Evolutionary conservation across 2,888 invertebrate genomes (phyloP), one percentile per base, ranked within the genome.

Genomic region (Watsonalla binaria): DNA sequence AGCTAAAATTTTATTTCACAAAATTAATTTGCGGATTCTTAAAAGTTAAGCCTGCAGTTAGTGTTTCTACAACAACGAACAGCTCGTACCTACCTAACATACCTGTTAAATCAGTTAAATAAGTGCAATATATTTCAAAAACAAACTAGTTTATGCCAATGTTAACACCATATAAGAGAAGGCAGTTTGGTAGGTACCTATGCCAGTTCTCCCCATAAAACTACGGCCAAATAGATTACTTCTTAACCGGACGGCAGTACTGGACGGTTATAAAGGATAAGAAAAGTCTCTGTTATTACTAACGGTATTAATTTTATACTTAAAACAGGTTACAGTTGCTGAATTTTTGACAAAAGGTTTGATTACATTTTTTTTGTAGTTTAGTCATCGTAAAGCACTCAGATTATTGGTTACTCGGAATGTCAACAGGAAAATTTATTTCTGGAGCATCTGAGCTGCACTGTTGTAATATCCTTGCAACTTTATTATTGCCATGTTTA

Each of bases 81-180:
- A n/a, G n/a, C n/a, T n/a, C n/a, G n/a, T n/a, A n/a, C 8, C 15
- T 8, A 13, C 6, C n/a, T 14, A 46, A 46, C 6, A n/a, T 14
- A 13, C 14, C 14, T 6, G 45, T 14, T 14, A 13, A 14, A 13
- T 46, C 14, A 11, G 6, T 11, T 45, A 45, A 5, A 6, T 45
- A 45, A 11, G 45, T 45, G 6, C 7, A 47, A 56, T 63, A 51
- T 56, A 59, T 60, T 63, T 61, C 56, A 59, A 55, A 63, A 61
- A 54, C 34, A 62, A 64, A 70, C 69, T 62, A 65, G 72, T 67
- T 63, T 61, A 59, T 54, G 58, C 62, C 59, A 62, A 64, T 64
- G 69, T 64, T 63, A 52, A 59, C 62, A 60, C 69, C 65, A 64
- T 70, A 64, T 64, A 65, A 56, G 61, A 55, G 51, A 67, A 61